Evolutionary conservation across 2,113 vertebrate genomes (phyloP).

Genomic region (Syngnathoides biaculeatus): DNA sequence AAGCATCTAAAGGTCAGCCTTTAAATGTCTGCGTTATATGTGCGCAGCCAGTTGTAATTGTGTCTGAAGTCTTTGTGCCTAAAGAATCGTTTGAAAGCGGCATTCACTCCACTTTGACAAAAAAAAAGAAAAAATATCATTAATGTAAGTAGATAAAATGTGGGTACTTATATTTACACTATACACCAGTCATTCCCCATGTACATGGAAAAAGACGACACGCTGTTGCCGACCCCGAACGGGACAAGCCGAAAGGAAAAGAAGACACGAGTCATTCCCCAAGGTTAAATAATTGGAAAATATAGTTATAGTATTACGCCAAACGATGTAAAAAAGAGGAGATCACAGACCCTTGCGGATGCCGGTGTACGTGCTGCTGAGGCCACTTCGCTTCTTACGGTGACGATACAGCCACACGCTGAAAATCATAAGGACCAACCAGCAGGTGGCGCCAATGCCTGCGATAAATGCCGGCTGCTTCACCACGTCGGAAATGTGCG

Average conservation of each 20-base stretch:
- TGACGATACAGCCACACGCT: conserved; percentile 94
- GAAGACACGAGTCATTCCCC: not conserved
- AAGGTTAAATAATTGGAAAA: no score
- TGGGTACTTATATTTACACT: not conserved
- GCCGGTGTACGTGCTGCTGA: conserved; percentile 87
- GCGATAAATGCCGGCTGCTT: conserved; percentile 92
- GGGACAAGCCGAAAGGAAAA: no score
- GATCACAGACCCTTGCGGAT: conserved; percentile 84
- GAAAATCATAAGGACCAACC: conserved; percentile 92
- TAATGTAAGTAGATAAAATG: not conserved
- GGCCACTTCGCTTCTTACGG: conserved; percentile 87
- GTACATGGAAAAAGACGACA: no score
- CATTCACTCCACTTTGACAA: not conserved
- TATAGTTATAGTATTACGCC: no score
- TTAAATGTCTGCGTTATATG: conserved; percentile 51
- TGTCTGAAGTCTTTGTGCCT: conserved; percentile 51
- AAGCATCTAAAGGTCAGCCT: conserved; percentile 65
- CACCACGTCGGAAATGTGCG: conserved; percentile 91
- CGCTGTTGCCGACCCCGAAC: no score
- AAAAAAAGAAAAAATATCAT: not conserved
- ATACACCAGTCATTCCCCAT: not conserved
- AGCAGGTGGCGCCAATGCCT: conserved; percentile 90
- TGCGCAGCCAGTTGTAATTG: conserved; percentile 50
- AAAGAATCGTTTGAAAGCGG: conserved; percentile 44
- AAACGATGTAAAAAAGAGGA: conserved; percentile 1